Conservation (phyloP, 2,113 vertebrate species). For the Malurus elegans region DNA sequence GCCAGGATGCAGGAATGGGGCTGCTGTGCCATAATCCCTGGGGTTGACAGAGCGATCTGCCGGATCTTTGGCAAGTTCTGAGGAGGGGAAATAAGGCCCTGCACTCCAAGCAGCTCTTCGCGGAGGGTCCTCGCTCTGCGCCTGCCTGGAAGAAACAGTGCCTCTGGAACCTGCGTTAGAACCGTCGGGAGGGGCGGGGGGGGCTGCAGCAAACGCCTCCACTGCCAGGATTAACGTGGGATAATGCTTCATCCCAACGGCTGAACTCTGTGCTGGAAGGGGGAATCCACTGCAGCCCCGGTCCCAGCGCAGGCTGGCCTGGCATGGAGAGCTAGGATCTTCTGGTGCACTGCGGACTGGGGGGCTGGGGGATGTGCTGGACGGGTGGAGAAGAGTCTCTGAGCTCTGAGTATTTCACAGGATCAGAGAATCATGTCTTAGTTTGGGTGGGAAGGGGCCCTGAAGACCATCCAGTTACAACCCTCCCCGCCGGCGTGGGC, state of each 20-base stretch:
- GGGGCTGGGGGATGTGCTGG: too few relatives aligned
- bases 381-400: background rate
- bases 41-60: background rate
- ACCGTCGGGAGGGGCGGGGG: background rate
- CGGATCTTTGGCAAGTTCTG: background rate
- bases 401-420: background rate
- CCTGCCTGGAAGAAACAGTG: background rate
- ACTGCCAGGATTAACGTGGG: background rate
- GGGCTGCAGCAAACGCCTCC: background rate
- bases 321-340: background rate
- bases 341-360: background rate
- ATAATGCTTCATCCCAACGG: background rate
- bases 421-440: background rate
- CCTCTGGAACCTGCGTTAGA: background rate
- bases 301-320: background rate
- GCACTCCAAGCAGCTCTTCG: background rate
- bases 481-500: background rate
- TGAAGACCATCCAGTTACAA: background rate
- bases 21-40: background rate
- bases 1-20: background rate
- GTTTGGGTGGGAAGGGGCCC: background rate
- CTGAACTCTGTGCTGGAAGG: background rate
- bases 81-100: background rate
- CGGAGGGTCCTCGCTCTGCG: background rate
- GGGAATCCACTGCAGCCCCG: background rate